phyloP scores from a whole-genome alignment of 1,140 invertebrate species.

The Pentalonia nigronervosa region DNA sequence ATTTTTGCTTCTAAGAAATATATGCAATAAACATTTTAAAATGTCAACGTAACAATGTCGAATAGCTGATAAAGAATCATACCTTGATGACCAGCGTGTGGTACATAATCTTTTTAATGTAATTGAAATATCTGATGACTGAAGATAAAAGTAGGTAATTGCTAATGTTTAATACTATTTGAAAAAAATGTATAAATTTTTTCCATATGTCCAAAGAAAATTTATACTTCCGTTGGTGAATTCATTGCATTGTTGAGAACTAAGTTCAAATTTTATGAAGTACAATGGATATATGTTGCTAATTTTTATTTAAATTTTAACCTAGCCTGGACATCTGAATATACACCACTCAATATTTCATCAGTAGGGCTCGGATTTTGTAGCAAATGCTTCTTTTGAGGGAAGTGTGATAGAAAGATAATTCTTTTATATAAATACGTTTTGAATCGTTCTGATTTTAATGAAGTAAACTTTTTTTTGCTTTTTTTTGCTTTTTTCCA shows the following conservation, averaged over 20 bases:
- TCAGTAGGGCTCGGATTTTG: no score
- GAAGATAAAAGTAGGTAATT: constrained; percentile 8
- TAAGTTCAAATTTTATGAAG: constrained; percentile 2
- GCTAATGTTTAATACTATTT: constrained; percentile 17
- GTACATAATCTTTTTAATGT: constrained; percentile 10
- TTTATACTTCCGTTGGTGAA: constrained; percentile 54
- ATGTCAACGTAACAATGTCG: no score
- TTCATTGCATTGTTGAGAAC: constrained; percentile 15
- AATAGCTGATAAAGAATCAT: constrained; percentile 18
- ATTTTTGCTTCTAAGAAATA: no score
- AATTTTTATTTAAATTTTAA: constrained; percentile 58
- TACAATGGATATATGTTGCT: not conserved
- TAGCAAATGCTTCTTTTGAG: no score
- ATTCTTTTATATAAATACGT: no score
- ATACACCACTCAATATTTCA: no score
- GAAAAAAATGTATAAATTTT: no score
- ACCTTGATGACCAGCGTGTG: not conserved
- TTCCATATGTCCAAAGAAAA: constrained; percentile 23
- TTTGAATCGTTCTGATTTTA: no score
- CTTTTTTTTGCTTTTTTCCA: no score
- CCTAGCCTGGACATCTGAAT: constrained; percentile 61
- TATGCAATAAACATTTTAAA: no score
- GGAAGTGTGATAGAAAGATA: no score
- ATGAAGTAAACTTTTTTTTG: no score
- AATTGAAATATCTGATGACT: not conserved